phyloP scores from a whole-genome alignment of 2,797 vertebrate genomes.

The Varecia variegata region DNA sequence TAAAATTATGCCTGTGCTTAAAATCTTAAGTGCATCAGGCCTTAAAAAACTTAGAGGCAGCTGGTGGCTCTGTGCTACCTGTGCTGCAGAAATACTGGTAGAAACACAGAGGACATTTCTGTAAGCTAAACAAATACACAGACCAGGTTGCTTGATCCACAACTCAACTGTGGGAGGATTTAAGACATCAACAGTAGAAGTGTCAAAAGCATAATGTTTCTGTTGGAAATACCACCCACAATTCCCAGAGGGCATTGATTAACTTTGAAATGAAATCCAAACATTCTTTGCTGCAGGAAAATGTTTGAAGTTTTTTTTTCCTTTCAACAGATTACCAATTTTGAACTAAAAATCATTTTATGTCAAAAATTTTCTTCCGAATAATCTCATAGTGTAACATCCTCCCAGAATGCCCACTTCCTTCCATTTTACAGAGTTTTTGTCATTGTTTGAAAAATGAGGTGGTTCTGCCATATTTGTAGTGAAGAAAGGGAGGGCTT shows the following conservation, averaged over 20 bases:
- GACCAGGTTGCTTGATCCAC: neutral
- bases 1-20: slow-evolving; percentile 4
- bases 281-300: neutral
- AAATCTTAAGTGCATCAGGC: neutral
- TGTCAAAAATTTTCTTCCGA: neutral
- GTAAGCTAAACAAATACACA: neutral
- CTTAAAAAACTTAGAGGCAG: neutral
- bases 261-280: neutral
- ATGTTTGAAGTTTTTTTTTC: neutral
- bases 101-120: neutral
- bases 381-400: neutral
- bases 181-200: neutral
- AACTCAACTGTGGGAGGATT: neutral
- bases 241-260: neutral
- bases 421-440: neutral
- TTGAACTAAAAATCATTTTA: neutral
- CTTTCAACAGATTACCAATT: neutral
- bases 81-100: neutral
- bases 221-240: neutral
- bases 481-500: neutral
- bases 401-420: neutral
- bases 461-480: accelerated
- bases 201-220: neutral
- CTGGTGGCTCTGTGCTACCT: neutral
- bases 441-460: no score